Evolutionary conservation across 1,140 invertebrate genomes (phyloP).

Genomic region (Bombus haemorrhoidalis): DNA sequence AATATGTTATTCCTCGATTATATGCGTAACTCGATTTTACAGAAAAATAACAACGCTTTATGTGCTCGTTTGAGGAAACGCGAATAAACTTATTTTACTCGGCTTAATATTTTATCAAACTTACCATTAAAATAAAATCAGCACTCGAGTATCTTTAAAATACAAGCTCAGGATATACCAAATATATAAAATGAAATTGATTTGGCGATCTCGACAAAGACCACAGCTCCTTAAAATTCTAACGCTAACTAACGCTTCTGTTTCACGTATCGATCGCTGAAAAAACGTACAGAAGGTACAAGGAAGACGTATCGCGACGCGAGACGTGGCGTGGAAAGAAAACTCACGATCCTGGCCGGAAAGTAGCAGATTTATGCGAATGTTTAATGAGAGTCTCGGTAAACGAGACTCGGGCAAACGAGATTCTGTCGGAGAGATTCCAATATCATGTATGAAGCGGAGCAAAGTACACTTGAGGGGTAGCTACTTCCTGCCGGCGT

Average conservation of each 20-base stretch:
- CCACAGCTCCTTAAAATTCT: background rate
- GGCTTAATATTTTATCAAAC: too few relatives aligned
- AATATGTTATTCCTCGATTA: too few relatives aligned
- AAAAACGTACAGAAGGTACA: background rate
- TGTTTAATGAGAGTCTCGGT: slow-evolving; percentile 57
- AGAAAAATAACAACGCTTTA: too few relatives aligned
- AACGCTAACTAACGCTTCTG: too few relatives aligned
- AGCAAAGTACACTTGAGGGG: slow-evolving; percentile 25
- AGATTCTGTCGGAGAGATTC: slow-evolving; percentile 49
- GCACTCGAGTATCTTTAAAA: too few relatives aligned
- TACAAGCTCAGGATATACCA: too few relatives aligned
- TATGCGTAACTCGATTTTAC: too few relatives aligned
- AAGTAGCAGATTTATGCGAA: slow-evolving; percentile 44
- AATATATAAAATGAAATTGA: too few relatives aligned
- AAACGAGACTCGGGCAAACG: slow-evolving; percentile 33
- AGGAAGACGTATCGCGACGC: background rate
- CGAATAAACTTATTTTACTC: too few relatives aligned
- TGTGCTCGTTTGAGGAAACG: too few relatives aligned
- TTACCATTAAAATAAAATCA: too few relatives aligned
- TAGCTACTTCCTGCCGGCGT: slow-evolving; percentile 20
- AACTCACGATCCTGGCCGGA: background rate
- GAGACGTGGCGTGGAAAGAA: slow-evolving; percentile 22
- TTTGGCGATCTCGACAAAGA: too few relatives aligned
- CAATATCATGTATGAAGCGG: slow-evolving; percentile 61
- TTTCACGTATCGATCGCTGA: background rate